Evolutionary conservation across 2,888 invertebrate genomes (phyloP), one percentile per base, ranked within the genome.

Genomic region (Sphaerophoria rueppellii): DNA sequence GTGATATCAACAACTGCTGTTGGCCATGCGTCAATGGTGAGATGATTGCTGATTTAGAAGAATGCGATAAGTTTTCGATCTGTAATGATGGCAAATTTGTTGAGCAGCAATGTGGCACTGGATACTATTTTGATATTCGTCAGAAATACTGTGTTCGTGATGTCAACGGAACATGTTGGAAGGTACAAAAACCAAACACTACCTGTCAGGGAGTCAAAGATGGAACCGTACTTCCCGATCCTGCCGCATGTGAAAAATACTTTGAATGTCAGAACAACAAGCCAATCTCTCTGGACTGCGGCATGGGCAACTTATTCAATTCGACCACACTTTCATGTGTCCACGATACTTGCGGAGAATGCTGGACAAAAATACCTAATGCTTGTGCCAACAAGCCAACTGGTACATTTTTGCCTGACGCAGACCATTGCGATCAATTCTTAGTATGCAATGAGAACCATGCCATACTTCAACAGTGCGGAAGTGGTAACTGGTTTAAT

Each of bases 391-490:
- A 87, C 40, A 65, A 87, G 12, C 82, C 88, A 0, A 88, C 90
- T n/a, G 90, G 90, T 4, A 83, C 86, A 11, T 73, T 88, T 24
- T 40, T 90, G 11, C 16, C 82, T 3, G 87, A 89, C 82, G 86
- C 89, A 0, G 67, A 69, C 0, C 87, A 89, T 14, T 91, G 91
- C 70, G 87, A 88, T 6, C 80, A 88, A 4, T 91, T 89, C 46
- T 69, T 86, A 4, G 87, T 88, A 6, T 91, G 91, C 79, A 55
- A 76, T 40, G 85, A 89, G 65, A 89, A 89, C 2, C 57, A 88
- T 32, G 88, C 89, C 4, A 58, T 67, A 1, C 24, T 86, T 0
- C 61, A 81, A 2, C 76, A 60, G 2, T 91, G 91, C 11, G 61
- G 43, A 0, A 69, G 65, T 5, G 88, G 86, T 3, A 86, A 89